A percentile compares a stretch with the other conserved stretches of the same genome.
Conservation (phyloP, 2,888 invertebrate genomes). For the Eretmocerus hayati region DNA sequence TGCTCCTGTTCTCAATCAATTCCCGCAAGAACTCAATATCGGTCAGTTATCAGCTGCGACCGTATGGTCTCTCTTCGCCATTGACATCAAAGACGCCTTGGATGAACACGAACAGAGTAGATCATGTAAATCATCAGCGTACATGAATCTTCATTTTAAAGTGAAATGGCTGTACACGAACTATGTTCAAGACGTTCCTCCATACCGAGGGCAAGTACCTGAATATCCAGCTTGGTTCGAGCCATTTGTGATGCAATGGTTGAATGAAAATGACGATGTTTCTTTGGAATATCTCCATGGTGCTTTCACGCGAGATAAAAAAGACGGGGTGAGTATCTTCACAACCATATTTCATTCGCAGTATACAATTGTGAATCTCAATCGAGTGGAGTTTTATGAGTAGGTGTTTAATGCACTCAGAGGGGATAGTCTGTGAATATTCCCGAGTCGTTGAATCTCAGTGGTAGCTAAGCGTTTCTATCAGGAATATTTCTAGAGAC, state of each 20-base stretch:
- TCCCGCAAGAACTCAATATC: constrained; percentile 97
- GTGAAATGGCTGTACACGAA: constrained; percentile 98
- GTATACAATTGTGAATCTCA: too few relatives aligned
- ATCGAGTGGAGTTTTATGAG: too few relatives aligned
- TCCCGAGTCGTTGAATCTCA: too few relatives aligned
- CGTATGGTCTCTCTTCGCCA: constrained; percentile 96
- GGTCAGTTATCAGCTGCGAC: constrained; percentile 95
- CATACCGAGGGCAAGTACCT: constrained; percentile 93
- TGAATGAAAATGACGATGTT: constrained; percentile 99
- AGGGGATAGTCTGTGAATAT: too few relatives aligned
- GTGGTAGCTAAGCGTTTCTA: too few relatives aligned
- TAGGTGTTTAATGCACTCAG: too few relatives aligned
- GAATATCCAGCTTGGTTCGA: constrained; percentile 99
- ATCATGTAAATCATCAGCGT: constrained; percentile 94
- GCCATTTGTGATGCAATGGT: constrained; percentile 99
- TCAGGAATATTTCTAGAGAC: too few relatives aligned
- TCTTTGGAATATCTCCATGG: constrained; percentile 97
- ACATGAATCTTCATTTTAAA: constrained; percentile 99
- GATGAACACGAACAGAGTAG: constrained; percentile 97
- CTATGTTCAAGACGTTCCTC: constrained; percentile 95
- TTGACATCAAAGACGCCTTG: constrained; percentile 94
- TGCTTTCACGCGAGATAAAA: constrained; percentile 95
- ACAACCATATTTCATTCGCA: not conserved
- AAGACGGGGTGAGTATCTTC: constrained; percentile 66
- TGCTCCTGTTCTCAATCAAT: constrained; percentile 96